Percentiles rank a stretch among this genome's conserved stretches.
phyloP scores from a whole-genome alignment of 2,797 vertebrate genomes.

The Mormyrops attenuatus region DNA sequence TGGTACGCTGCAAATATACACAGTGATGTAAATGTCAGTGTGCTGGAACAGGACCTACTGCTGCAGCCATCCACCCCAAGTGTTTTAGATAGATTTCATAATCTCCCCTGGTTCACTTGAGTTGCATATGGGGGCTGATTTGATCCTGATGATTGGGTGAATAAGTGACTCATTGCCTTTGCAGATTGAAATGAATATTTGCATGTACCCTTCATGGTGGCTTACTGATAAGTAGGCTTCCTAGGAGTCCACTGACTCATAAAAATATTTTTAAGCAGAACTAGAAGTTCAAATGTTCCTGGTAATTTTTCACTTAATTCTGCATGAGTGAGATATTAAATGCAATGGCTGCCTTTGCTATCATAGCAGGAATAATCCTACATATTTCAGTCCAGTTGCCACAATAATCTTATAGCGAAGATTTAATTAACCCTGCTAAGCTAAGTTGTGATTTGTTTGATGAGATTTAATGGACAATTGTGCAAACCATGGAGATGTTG shows the following conservation, averaged over 20 bases:
- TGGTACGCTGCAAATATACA: neutral
- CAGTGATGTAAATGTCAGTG: neutral
- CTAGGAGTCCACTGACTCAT: neutral
- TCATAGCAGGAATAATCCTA: slow-evolving; percentile 2
- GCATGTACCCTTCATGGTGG: neutral
- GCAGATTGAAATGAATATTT: neutral
- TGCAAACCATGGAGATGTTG: neutral
- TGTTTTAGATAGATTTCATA: neutral
- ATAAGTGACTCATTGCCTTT: neutral
- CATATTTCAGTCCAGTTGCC: neutral
- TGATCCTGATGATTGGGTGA: neutral
- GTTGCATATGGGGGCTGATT: neutral
- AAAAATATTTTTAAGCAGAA: neutral
- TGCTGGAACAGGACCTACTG: neutral
- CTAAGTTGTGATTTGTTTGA: neutral
- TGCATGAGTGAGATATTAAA: neutral
- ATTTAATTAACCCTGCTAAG: slow-evolving; percentile 2
- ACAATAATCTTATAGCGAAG: neutral
- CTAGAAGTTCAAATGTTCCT: neutral
- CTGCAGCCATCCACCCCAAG: neutral
- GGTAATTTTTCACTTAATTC: neutral
- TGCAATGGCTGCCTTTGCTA: neutral
- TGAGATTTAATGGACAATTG: neutral
- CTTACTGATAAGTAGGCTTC: neutral
- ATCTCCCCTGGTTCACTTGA: neutral